Evolutionary conservation across 37 sponge, comb jelly and placozoan species (phyloP), one percentile per base, ranked within the genome.

Genomic region (Theonella swinhoei): DNA sequence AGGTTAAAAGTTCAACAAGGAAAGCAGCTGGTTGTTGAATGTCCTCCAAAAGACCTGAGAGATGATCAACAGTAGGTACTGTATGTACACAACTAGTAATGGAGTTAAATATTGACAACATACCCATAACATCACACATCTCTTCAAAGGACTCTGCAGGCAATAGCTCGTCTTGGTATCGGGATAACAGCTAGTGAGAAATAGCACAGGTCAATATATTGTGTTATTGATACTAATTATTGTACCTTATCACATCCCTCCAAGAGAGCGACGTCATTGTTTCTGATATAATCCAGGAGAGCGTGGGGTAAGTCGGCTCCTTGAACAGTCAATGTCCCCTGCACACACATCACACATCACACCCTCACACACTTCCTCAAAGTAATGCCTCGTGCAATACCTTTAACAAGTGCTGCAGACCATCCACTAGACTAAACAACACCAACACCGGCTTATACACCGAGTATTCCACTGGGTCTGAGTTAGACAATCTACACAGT

Each of bases 371-470:
- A 2, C 63, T 3, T n/a, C 59, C 58, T 71, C 1, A 30, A 31
- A 3, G 40, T 20, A 39, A 19, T 39, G 34, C 17, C 22, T 22
- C 0, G 4, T 29, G 59, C 1, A n/a, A 9, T 33, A 94, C 94
- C 94, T 95, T 95, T 30, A 95, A 66, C 4, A 39, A 1, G 31
- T 71, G 35, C 54, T 95, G 93, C 0, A 92, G 37, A n/a, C 59
- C 35, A 63, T 95, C 91, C 30, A 95, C 83, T 40, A 95, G 61
- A 65, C 80, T 91, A 83, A 87, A 95, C n/a, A 93, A 58, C 24
- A 92, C 62, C 65, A 93, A 42, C 1, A 83, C 25, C 2, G 96
- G 96, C 62, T 87, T 95, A 78, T 95, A 95, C n/a, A 89, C 88
- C 25, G 42, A 5, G 47, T 81, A 95, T 64, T 89, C 88, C 28